Evolutionary conservation across 2,797 vertebrate species (phyloP).

Genomic region (Staurois parvus): DNA sequence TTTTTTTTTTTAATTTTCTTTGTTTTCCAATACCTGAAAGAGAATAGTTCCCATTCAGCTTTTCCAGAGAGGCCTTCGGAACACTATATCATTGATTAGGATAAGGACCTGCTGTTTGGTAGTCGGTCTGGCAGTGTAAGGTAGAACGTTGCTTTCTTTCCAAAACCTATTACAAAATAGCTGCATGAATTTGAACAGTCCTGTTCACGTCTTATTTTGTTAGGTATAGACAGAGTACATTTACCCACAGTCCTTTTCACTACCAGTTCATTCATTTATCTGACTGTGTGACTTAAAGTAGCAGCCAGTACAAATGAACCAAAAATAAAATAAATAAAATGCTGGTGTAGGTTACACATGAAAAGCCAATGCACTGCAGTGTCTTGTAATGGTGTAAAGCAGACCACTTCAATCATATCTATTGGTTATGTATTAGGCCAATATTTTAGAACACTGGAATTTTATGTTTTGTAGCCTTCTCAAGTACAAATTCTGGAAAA

Average conservation of each 20-base stretch:
- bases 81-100: conserved; percentile 24
- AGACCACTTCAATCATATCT: neutral
- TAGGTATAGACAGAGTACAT: neutral
- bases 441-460: conserved; percentile 49
- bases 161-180: conserved; percentile 2
- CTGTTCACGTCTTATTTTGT: neutral
- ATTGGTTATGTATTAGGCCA: neutral
- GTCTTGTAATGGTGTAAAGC: neutral
- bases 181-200: conserved; percentile 6
- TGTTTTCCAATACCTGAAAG: neutral
- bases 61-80: conserved; percentile 33
- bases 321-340: neutral
- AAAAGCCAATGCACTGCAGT: neutral
- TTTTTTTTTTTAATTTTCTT: too few species aligned
- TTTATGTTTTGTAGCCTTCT: conserved; percentile 8
- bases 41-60: conserved; percentile 16
- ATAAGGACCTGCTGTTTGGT: neutral
- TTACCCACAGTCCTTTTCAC: neutral
- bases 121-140: neutral
- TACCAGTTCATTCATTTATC: neutral
- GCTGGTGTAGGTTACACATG: neutral
- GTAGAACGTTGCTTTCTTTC: neutral
- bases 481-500: neutral
- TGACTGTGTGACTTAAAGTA: neutral
- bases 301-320: neutral